A percentile compares a stretch with the other conserved stretches of the same genome.
Evolutionary conservation across 2,888 invertebrate genomes (phyloP).

Genomic region (Drosophila mimica): DNA sequence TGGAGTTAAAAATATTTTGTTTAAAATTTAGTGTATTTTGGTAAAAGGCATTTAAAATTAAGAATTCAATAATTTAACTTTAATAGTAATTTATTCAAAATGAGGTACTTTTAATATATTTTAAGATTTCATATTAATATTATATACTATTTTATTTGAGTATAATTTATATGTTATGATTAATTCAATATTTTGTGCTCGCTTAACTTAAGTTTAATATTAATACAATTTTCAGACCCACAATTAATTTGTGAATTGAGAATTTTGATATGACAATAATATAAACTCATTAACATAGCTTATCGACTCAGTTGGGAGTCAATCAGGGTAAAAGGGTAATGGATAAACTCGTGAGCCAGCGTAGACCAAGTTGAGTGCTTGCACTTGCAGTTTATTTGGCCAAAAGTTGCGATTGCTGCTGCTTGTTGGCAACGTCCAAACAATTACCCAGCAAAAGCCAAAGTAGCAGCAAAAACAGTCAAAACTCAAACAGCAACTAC

Average conservation of each 20-base stretch:
- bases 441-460: constrained; percentile 61
- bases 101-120: neutral
- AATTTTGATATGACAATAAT: neutral
- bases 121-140: neutral
- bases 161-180: too few relatives aligned
- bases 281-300: too few relatives aligned
- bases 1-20: neutral
- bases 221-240: too few relatives aligned
- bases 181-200: neutral
- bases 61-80: neutral
- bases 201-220: neutral
- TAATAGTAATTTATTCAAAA: neutral
- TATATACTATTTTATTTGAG: too few relatives aligned
- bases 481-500: constrained; percentile 44
- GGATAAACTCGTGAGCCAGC: constrained; percentile 65
- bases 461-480: constrained; percentile 34
- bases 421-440: constrained; percentile 64
- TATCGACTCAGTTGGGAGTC: too few relatives aligned
- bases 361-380: constrained; percentile 57
- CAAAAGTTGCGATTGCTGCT: constrained; percentile 63
- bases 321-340: constrained; percentile 25
- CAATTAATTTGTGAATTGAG: neutral
- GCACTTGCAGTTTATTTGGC: constrained; percentile 78
- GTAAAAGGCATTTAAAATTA: neutral
- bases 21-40: neutral